A percentile compares a stretch with the other conserved stretches of the same genome.
phyloP scores from a whole-genome alignment of 2,113 vertebrate species.

The Plecturocebus donacophilus region DNA sequence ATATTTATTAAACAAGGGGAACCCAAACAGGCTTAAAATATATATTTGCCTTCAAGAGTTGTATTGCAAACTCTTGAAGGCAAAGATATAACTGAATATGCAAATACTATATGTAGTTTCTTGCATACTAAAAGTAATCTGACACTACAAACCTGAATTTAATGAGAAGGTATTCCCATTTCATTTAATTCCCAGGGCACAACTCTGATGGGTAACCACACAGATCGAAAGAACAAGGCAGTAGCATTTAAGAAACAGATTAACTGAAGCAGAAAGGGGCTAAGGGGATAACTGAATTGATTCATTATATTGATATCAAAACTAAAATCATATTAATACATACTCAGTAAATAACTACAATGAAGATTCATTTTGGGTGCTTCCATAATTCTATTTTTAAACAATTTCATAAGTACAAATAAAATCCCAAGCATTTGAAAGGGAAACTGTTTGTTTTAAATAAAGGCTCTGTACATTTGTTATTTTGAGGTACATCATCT shows the following conservation, averaged over 20 bases:
- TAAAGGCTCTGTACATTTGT: background rate
- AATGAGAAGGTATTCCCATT: background rate
- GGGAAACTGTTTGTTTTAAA: background rate
- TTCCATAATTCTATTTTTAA: constrained; percentile 4
- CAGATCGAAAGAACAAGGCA: background rate
- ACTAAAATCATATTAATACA: background rate
- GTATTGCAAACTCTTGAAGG: background rate
- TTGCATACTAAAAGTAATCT: background rate
- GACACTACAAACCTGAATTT: background rate
- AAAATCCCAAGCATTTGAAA: background rate
- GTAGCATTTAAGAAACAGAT: background rate
- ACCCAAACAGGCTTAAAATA: background rate
- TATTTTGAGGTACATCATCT: background rate
- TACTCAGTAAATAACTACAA: background rate
- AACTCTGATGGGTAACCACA: background rate
- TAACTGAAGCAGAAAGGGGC: background rate
- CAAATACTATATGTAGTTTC: background rate
- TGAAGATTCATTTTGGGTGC: background rate
- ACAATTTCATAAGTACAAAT: background rate
- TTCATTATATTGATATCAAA: background rate
- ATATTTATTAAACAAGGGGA: background rate
- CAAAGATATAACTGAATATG: background rate
- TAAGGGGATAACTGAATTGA: background rate
- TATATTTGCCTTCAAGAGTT: background rate
- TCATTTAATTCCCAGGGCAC: background rate